Base-by-base conservation (phyloP, 2,113 vertebrate genomes). In the Caracal caracal region DNA sequence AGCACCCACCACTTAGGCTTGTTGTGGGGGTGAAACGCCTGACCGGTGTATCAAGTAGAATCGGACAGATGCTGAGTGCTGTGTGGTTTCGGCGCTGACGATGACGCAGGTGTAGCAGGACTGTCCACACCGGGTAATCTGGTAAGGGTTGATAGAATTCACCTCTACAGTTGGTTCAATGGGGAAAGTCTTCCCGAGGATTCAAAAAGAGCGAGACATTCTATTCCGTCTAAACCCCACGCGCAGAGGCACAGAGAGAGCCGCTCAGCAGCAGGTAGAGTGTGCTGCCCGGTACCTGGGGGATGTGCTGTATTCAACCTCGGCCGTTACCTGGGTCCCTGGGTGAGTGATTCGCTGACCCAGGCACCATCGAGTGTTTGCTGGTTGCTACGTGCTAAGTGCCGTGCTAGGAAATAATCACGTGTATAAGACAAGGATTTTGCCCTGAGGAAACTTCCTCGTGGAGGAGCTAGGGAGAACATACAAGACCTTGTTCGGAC, bases 51-150 rank as follows among this genome's bases (percentile, higher is more conserved):
- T 19, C 43, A 73, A 56, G 75, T 26, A 51, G 83, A 89, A 28
- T 6, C 12, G 2, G 75, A 28, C 37, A 61, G 11, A 83, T 53
- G 40, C 19, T 35, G 70, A 51, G 51, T 91, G 28, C 51, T 53
- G 3, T 24, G 1, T 1, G 6, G 84, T 68, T 78, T 51, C 5
- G 10, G 73, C 0, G 0, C 0, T n/a, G 40, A 40, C 5, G 2
- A 10, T 43, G 61, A 16, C 35, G 40, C 43, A 4, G 51, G 37
- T 30, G 6, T 17, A 71, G 59, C 16, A 20, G 22, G 40, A 83
- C 75, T 66, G 6, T 56, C 68, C 19, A 6, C 43, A 3, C 22
- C n/a, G 76, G 81, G 35, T 40, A 80, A 7, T 33, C 65, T 70
- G 28, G 47, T 43, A 88, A 70, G 33, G 1, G 6, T 61, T 71